These are phyloP conservation scores for Turdus rufiventris DNA, from an alignment of 2,113 vertebrate species.

Conservation along the genomic window DNA sequence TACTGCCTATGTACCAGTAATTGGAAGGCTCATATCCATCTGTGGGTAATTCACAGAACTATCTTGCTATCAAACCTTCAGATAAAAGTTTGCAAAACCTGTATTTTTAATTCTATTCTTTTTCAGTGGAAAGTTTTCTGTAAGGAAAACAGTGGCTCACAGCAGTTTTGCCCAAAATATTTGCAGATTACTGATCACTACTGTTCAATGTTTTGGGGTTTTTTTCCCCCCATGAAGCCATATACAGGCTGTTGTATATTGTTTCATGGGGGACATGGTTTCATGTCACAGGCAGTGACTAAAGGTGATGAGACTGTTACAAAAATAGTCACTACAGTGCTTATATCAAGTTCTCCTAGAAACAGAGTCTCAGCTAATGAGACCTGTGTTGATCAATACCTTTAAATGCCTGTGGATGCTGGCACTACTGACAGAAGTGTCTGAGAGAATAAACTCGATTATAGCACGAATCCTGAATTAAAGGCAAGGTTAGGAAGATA, in stretches of 20 bases:
- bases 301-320: background rate
- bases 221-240: background rate
- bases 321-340: background rate
- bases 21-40: background rate
- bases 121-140: background rate
- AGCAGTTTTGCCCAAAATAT: background rate
- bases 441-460: background rate
- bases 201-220: background rate
- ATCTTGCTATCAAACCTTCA: background rate
- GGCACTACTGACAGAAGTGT: background rate
- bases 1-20: background rate
- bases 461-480: background rate
- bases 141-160: background rate
- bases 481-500: background rate
- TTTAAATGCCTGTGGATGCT: background rate
- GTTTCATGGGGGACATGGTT: no score
- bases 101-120: fast-evolving
- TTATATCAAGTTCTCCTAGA: background rate
- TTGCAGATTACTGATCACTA: background rate
- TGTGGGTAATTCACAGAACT: background rate
- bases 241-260: background rate
- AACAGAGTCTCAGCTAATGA: background rate
- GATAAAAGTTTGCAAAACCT: background rate
- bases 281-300: background rate
- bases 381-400: background rate